These are phyloP conservation scores for Actias luna DNA, from an alignment of 2,888 invertebrate genomes.

Conservation along the genomic window DNA sequence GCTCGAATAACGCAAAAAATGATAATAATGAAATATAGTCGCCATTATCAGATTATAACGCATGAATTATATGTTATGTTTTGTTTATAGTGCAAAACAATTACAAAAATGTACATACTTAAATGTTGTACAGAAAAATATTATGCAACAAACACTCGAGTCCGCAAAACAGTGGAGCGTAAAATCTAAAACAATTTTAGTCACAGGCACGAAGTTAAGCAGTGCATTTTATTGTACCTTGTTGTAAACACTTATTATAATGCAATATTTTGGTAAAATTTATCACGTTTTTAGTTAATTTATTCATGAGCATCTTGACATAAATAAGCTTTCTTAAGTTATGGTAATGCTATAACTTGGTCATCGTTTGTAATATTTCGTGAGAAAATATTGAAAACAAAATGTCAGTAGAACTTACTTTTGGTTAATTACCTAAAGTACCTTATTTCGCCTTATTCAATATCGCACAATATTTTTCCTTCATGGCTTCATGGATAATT, in stretches of 20 bases:
- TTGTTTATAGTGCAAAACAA: no score
- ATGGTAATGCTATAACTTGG: not conserved
- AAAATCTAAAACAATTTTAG: not conserved
- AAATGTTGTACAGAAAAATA: not conserved
- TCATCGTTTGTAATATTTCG: not conserved
- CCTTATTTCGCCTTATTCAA: not conserved
- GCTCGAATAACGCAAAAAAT: no score
- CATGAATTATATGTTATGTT: no score
- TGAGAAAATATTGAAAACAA: not conserved
- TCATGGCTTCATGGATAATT: not conserved
- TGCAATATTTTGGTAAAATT: not conserved
- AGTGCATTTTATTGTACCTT: not conserved
- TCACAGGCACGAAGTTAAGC: not conserved
- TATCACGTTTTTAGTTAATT: constrained; percentile 1
- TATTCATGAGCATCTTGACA: constrained; percentile 3
- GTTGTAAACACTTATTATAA: not conserved
- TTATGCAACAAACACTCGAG: not conserved
- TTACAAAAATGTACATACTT: not conserved
- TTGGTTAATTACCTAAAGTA: not conserved
- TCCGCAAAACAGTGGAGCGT: not conserved
- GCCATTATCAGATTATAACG: no score
- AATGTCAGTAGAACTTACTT: not conserved
- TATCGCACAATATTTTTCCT: not conserved
- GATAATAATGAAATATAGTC: no score
- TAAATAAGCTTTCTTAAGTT: not conserved